Conservation (phyloP, 2,888 invertebrate genomes). For the Conops quadrifasciatus region DNA sequence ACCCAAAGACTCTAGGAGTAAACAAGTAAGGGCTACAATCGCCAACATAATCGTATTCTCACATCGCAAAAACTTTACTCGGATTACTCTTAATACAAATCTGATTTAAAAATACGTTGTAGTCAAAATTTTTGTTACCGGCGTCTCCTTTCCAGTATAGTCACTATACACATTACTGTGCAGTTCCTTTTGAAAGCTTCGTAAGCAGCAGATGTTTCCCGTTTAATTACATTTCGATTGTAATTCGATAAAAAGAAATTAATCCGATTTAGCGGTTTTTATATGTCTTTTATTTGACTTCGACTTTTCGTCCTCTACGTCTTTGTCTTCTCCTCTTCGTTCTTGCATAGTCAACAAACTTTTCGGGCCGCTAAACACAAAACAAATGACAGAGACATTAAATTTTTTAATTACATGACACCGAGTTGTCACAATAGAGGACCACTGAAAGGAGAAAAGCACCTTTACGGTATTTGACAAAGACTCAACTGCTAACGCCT, state of each 20-base stretch:
- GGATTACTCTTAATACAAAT: too few species aligned
- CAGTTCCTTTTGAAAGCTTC: background rate
- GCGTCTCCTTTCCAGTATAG: background rate
- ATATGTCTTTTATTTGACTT: background rate
- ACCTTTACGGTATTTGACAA: too few species aligned
- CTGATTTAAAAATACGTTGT: too few species aligned
- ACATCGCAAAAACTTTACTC: too few species aligned
- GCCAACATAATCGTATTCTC: too few species aligned
- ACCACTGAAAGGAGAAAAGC: too few species aligned
- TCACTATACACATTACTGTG: too few species aligned
- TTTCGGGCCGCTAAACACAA: background rate
- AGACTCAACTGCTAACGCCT: too few species aligned
- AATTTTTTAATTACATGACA: slow-evolving; percentile 20
- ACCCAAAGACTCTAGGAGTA: too few species aligned
- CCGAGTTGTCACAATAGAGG: too few species aligned
- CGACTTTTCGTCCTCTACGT: background rate
- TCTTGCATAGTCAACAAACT: background rate
- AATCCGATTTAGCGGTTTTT: slow-evolving; percentile 22
- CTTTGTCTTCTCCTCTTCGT: background rate
- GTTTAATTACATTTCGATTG: slow-evolving; percentile 41
- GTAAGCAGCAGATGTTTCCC: slow-evolving; percentile 32
- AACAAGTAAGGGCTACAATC: too few species aligned
- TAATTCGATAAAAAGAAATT: slow-evolving; percentile 32
- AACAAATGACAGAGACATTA: background rate
- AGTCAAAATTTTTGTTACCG: too few species aligned